Percentiles rank a stretch among this genome's conserved stretches.
Conservation (phyloP, 2,113 vertebrate species). For the Vidua chalybeata region DNA sequence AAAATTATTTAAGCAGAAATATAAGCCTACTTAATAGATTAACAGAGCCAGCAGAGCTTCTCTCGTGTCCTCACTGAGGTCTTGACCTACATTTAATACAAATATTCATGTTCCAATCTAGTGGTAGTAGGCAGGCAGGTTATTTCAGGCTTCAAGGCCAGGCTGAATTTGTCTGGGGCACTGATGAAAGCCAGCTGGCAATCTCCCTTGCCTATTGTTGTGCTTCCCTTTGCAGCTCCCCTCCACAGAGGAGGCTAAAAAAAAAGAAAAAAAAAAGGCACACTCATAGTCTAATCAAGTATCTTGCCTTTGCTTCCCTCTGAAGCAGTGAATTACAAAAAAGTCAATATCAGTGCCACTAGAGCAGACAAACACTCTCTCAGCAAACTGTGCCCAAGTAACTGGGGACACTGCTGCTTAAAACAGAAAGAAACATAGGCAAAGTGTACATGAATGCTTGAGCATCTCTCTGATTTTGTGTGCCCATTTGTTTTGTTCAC, state of each 20-base stretch:
- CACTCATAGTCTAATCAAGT: not conserved
- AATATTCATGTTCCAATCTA: not conserved
- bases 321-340: not conserved
- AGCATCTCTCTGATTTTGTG: not conserved
- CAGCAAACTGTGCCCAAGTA: not conserved
- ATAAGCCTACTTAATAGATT: not conserved
- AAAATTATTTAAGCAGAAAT: not conserved
- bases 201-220: not conserved
- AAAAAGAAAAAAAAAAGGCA: rapidly evolving
- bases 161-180: not conserved
- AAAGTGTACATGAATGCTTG: rapidly evolving
- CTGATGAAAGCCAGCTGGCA: not conserved
- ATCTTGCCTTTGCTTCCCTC: not conserved
- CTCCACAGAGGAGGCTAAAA: not conserved
- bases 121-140: not conserved
- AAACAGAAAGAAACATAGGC: not conserved
- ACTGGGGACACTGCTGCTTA: not conserved
- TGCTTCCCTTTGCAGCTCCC: not conserved
- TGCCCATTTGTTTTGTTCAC: not conserved
- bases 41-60: not conserved
- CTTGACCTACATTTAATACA: not conserved
- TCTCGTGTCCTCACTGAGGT: not conserved
- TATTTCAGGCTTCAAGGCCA: not conserved
- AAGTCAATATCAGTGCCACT: not conserved
- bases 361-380: not conserved